phyloP scores from a whole-genome alignment of 2,888 invertebrate genomes.

The Phalera bucephala region DNA sequence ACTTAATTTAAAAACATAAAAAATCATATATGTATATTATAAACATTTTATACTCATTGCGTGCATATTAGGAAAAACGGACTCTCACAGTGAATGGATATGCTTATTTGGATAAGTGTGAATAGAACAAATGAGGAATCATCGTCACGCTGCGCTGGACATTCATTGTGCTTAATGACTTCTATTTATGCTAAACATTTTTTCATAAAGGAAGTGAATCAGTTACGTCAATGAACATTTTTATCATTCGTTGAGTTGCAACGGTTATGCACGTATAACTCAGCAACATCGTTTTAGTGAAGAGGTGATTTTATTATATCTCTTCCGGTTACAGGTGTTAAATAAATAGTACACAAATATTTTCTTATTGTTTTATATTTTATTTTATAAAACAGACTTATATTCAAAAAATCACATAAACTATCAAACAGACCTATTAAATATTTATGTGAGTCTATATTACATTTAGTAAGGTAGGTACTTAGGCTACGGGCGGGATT shows the following conservation, averaged over 20 bases:
- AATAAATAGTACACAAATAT: constrained; percentile 19
- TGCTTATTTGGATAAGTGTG: background rate
- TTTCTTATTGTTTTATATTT: constrained; percentile 66
- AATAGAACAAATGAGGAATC: background rate
- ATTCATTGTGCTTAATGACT: background rate
- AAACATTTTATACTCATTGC: no score
- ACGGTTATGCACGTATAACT: background rate
- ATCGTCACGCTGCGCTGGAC: background rate
- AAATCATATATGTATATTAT: no score
- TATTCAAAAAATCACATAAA: constrained; percentile 80
- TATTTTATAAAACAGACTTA: constrained; percentile 81
- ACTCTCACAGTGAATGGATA: no score
- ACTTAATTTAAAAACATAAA: no score
- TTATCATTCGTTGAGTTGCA: background rate
- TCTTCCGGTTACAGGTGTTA: constrained; percentile 3
- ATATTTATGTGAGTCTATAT: constrained; percentile 83
- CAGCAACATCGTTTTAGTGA: background rate
- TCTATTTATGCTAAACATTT: background rate
- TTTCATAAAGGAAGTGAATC: background rate
- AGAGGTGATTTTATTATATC: constrained; percentile 5
- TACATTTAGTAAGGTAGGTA: constrained; percentile 79
- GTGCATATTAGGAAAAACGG: no score
- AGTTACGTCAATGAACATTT: background rate
- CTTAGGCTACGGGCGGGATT: constrained; percentile 82
- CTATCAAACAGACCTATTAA: constrained; percentile 81